Percentiles rank a stretch among this genome's conserved stretches.
phyloP scores from a whole-genome alignment of 92 coral and sea anemone genomes.

The Virgularia gustaviana region DNA sequence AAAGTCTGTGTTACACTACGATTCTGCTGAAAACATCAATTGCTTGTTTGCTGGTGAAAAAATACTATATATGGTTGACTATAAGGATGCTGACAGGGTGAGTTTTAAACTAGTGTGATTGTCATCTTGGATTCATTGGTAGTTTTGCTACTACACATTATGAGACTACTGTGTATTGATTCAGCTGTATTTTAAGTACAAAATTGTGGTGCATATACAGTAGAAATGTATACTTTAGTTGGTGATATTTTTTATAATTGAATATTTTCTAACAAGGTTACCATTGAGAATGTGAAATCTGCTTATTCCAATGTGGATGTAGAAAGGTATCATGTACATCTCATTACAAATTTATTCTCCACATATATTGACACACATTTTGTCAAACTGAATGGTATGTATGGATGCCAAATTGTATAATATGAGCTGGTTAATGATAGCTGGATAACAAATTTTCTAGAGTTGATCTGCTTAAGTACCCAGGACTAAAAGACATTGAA shows the following conservation, averaged over 20 bases:
- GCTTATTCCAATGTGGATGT: conserved; percentile 38
- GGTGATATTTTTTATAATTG: no score
- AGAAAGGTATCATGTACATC: conserved; percentile 26
- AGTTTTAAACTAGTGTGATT: no score
- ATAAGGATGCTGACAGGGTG: conserved; percentile 27
- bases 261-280: no score
- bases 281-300: conserved; percentile 20
- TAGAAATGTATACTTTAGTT: no score
- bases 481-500: conserved; percentile 20
- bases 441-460: conserved; percentile 1
- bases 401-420: no score
- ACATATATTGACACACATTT: not conserved
- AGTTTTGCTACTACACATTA: no score
- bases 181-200: no score
- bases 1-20: conserved; percentile 32
- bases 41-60: conserved; percentile 32
- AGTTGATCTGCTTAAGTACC: conserved; percentile 26
- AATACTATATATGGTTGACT: conserved; percentile 17
- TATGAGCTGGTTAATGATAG: no score
- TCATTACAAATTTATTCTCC: not conserved
- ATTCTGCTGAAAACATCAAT: conserved; percentile 31
- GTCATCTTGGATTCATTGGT: no score
- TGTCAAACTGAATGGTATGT: not conserved
- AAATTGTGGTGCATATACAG: no score
- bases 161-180: no score